These are phyloP conservation scores for Synanthedon myopaeformis DNA, from an alignment of 2,888 invertebrate genomes.

Conservation along the genomic window DNA sequence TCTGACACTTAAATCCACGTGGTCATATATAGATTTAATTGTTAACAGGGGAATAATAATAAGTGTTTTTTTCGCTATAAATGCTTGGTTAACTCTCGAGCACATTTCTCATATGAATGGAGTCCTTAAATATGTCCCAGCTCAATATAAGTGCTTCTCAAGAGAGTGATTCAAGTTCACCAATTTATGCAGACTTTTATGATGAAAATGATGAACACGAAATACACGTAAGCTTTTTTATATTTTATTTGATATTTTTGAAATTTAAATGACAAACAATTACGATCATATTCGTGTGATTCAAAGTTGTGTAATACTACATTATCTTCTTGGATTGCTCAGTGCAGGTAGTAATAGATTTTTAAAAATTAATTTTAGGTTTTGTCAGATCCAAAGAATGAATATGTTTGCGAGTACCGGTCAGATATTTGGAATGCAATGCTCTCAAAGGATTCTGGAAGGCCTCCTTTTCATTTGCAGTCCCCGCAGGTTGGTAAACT, in stretches of 20 bases:
- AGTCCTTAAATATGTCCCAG: conserved; percentile 57
- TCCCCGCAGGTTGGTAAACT: conserved; percentile 54
- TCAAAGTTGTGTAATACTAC: no score
- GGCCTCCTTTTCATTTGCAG: conserved; percentile 51
- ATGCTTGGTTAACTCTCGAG: neutral
- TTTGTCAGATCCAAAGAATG: conserved; percentile 40
- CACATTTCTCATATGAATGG: conserved; percentile 27
- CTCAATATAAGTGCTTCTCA: conserved; percentile 27
- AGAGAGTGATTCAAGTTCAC: neutral
- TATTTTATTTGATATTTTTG: no score
- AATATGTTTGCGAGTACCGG: conserved; percentile 51
- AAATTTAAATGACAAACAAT: no score
- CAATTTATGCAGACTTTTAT: no score
- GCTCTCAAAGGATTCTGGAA: conserved; percentile 49
- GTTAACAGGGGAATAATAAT: no score
- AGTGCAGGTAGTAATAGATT: no score
- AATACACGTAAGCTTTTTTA: no score
- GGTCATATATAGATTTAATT: conserved; percentile 29
- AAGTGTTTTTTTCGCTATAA: neutral
- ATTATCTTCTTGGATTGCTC: no score
- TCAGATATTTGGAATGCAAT: conserved; percentile 58
- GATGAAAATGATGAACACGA: no score
- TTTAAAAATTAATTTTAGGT: conserved; percentile 22
- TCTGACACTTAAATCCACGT: conserved; percentile 65
- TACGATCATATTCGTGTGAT: no score